phyloP scores from a whole-genome alignment of 2,888 invertebrate genomes.

The Habroteleia sp. region DNA sequence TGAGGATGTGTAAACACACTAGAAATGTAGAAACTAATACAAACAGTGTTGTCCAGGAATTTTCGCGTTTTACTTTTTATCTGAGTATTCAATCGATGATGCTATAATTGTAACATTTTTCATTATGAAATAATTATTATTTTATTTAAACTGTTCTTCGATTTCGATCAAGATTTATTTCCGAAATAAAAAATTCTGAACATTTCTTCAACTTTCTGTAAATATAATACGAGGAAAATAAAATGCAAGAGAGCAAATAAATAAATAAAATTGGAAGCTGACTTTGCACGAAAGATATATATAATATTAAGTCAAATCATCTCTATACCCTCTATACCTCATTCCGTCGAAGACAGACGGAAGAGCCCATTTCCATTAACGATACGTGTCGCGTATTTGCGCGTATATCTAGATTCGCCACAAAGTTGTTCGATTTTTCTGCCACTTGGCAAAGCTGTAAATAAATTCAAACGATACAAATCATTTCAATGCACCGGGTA shows the following conservation, averaged over 20 bases:
- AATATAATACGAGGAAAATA: too few relatives aligned
- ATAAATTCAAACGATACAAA: slow-evolving; percentile 50
- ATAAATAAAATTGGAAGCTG: background rate
- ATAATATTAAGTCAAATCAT: slow-evolving; percentile 23
- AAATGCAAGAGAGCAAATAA: background rate
- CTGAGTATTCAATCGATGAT: slow-evolving; percentile 14
- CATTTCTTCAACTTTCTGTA: too few relatives aligned
- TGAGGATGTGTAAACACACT: slow-evolving; percentile 28
- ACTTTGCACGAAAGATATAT: background rate
- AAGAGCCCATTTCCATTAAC: slow-evolving; percentile 48
- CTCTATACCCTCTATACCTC: background rate
- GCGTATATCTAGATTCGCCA: slow-evolving; percentile 26
- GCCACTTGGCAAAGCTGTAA: slow-evolving; percentile 23
- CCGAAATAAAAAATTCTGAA: background rate
- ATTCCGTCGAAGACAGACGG: slow-evolving; percentile 9
- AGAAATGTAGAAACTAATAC: slow-evolving; percentile 9
- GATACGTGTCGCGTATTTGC: slow-evolving; percentile 52
- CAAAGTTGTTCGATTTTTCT: slow-evolving; percentile 56
- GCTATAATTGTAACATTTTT: slow-evolving; percentile 26
- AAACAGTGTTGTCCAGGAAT: slow-evolving; percentile 19
- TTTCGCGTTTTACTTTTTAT: slow-evolving; percentile 24
- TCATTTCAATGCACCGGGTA: slow-evolving; percentile 46
- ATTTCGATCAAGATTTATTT: background rate
- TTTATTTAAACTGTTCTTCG: too few relatives aligned
- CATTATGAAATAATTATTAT: slow-evolving; percentile 5